Base-by-base conservation (phyloP, 92 coral and sea anemone species). In the Parazoanthus atlanticus region DNA sequence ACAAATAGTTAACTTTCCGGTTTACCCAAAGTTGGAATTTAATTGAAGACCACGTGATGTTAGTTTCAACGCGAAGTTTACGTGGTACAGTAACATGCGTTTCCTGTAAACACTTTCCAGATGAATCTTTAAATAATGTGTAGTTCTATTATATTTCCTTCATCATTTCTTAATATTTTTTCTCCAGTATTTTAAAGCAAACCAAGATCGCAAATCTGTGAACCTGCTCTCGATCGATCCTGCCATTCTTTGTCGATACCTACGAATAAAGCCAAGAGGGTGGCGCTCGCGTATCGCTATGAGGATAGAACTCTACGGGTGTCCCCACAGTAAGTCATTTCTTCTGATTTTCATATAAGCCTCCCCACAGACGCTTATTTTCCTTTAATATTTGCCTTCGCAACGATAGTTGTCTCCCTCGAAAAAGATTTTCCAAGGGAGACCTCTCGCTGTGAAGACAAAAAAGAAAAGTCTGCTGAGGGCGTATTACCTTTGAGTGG, bases 281-380 rank as follows among this genome's bases (percentile, higher is more conserved):
- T 77, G 90, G 90, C 38, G 66, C 11, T 77, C 66, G 12, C 61
- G 85, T 12, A 75, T 77, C 33, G 82, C 83, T 6, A 87, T 87
- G 90, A 87, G 90, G 74, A 58, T 77, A 12, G 90, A 84, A 54
- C 49, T 84, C 43, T 84, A 84, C 33, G 87, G 87, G 16, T 84
- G 87, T 41, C 36, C 87, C 15, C 78, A 84, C 38, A 67, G 86
- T 83, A 83, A 38, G 86, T 83, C 19, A 7, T 19, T 26, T 25
- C 69, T 61, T 19, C 69, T 61, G 11, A 43, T 43, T 43, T 43
- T 43, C 5, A 43, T 8, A 43, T 8, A 1, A 46, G 12, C 49
- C 49, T 46, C 12, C 11, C 49, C 12, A 28, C 3, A 21, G 69
- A 21, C 1, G 8, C 28, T 21, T 23, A 21, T 0, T 52, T 52